These are phyloP conservation scores for Omphaloscelis lunosa DNA, from an alignment of 2,888 invertebrate species.

Conservation along the genomic window DNA sequence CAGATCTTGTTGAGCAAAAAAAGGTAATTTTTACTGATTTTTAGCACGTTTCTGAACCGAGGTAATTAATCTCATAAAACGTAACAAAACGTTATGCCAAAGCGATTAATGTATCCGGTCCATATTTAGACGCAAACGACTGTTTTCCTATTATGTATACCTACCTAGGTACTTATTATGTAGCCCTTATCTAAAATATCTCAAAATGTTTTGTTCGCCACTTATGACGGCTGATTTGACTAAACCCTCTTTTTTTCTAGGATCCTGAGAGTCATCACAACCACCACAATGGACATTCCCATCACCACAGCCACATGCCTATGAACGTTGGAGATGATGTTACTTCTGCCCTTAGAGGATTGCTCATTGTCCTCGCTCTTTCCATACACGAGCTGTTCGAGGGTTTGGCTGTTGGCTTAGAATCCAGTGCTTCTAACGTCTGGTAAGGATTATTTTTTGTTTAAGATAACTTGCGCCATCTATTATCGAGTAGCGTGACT, in stretches of 20 bases:
- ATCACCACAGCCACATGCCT: constrained; percentile 88
- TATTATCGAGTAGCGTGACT: constrained; percentile 64
- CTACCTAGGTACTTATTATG: background rate
- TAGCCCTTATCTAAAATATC: background rate
- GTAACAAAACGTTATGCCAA: background rate
- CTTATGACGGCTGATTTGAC: background rate
- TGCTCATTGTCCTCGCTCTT: constrained; percentile 95
- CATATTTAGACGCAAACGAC: background rate
- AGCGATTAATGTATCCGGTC: background rate
- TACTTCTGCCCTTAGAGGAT: constrained; percentile 92
- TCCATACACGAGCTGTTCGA: constrained; percentile 97
- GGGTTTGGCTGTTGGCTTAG: constrained; percentile 95
- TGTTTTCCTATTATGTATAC: background rate
- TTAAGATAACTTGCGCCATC: constrained; percentile 53
- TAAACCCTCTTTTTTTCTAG: constrained; percentile 68
- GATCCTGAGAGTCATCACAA: constrained; percentile 74
- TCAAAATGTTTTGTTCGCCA: background rate
- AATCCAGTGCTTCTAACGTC: constrained; percentile 89
- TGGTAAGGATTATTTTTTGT: constrained; percentile 75
- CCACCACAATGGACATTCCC: constrained; percentile 70
- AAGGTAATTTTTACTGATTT: constrained; percentile 44
- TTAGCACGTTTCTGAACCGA: background rate
- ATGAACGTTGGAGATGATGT: constrained; percentile 82
- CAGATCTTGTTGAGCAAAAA: constrained; percentile 83
- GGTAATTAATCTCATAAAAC: background rate